Conservation (phyloP, 2,888 invertebrate genomes). For the Brachyptera risi region DNA sequence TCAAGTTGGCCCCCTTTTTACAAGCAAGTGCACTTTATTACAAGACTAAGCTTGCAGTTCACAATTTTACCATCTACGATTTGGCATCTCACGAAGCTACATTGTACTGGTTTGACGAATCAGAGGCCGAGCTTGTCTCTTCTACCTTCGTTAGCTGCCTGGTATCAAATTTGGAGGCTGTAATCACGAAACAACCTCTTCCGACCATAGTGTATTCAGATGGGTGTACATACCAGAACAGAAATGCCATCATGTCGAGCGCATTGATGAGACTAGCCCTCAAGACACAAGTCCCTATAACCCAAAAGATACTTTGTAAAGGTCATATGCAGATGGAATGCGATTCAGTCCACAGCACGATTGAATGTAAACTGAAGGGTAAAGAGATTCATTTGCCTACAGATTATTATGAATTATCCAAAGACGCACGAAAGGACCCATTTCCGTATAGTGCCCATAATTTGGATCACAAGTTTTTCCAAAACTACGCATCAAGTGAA, state of each 20-base stretch:
- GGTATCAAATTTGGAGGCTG: slow-evolving; percentile 29
- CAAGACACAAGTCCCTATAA: slow-evolving; percentile 33
- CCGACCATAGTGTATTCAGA: slow-evolving; percentile 37
- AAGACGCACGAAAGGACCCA: slow-evolving; percentile 29
- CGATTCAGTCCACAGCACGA: slow-evolving; percentile 41
- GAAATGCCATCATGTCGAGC: slow-evolving; percentile 37
- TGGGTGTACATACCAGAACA: slow-evolving; percentile 38
- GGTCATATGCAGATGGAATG: slow-evolving; percentile 43
- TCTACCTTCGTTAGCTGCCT: slow-evolving; percentile 35
- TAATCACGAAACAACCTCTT: background rate
- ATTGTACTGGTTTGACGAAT: slow-evolving; percentile 37
- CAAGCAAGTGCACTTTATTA: slow-evolving; percentile 35
- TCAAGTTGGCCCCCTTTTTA: too few relatives aligned
- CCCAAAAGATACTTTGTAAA: slow-evolving; percentile 39
- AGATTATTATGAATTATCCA: slow-evolving; percentile 36
- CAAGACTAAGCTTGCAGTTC: slow-evolving; percentile 37
- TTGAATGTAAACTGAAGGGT: slow-evolving; percentile 41
- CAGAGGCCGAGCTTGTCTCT: slow-evolving; percentile 32
- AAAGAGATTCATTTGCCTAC: slow-evolving; percentile 36
- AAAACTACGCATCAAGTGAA: slow-evolving; percentile 15
- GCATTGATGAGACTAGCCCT: slow-evolving; percentile 37
- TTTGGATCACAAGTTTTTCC: slow-evolving; percentile 25
- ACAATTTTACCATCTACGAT: slow-evolving; percentile 38
- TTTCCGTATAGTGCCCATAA: slow-evolving; percentile 31
- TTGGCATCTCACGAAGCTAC: slow-evolving; percentile 30